phyloP scores from a whole-genome alignment of 2,113 vertebrate species.

The Setophaga kirtlandii region DNA sequence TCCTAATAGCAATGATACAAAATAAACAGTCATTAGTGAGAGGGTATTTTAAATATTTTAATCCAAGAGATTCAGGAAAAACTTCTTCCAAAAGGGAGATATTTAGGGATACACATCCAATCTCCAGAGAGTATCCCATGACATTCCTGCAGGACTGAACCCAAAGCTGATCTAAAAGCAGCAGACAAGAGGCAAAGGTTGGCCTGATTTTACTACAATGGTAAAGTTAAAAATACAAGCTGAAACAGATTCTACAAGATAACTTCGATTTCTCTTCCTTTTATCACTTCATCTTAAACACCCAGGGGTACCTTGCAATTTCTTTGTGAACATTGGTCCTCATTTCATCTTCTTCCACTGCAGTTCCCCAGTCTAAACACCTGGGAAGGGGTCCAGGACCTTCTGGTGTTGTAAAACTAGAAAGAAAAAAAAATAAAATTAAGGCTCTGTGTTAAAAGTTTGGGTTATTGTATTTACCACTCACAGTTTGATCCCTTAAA shows the following conservation, averaged over 20 bases:
- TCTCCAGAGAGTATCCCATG: not conserved
- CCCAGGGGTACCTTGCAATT: conserved; percentile 81
- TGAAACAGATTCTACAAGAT: not conserved
- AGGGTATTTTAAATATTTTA: not conserved
- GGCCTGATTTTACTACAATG: not conserved
- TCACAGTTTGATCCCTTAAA: not conserved
- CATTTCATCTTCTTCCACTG: conserved; percentile 90
- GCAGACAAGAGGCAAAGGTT: not conserved
- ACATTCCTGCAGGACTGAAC: not conserved
- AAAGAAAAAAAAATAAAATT: not conserved
- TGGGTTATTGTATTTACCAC: not conserved
- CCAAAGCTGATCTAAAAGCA: not conserved
- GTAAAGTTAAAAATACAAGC: not conserved
- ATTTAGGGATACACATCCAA: not conserved
- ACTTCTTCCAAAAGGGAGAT: not conserved
- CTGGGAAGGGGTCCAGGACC: conserved; percentile 79
- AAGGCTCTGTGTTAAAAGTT: not conserved
- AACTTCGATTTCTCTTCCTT: not conserved
- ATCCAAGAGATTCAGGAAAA: not conserved
- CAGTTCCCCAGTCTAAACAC: conserved; percentile 87
- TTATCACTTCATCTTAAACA: not conserved
- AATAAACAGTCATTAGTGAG: not conserved
- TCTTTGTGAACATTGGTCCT: conserved; percentile 85
- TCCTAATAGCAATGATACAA: not conserved
- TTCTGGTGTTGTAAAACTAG: conserved; percentile 94